Base-by-base conservation (phyloP, 2,888 invertebrate genomes). In the Nineta flava region DNA sequence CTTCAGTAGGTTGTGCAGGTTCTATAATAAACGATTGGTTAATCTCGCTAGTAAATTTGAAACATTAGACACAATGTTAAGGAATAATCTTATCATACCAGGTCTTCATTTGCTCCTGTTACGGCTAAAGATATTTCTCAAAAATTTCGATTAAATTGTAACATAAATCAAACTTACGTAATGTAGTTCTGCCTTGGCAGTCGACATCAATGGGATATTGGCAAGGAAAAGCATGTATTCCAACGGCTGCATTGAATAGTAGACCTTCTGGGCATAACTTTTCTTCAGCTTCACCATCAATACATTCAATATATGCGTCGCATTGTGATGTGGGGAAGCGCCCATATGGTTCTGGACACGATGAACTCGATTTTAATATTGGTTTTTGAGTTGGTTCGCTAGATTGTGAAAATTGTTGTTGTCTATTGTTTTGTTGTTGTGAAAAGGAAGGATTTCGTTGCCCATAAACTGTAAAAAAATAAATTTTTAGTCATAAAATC, bases 201-300 rank as follows among this genome's bases (percentile, higher is more conserved):
- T 81, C 71, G 6, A 87, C 82, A 56, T 90, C 88, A 53, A 81
- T 81, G 47, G 90, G 90, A 65, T 90, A 91, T 58, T 83, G 81
- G 61, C 91, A 91, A 2, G 87, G 87, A 61, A 81, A 87, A 15
- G 75, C 75, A 51, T 75, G 77, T 57, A 74, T 71, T 17, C 77
- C 76, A 2, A 74, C 69, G 46, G 82, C 77, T 5, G 83, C 77
- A 61, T 88, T 86, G 68, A 81, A 90, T 1, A 83, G 72, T 16
- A 90, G 71, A 38, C 90, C 90, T 59, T 91, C 90, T 0, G 87
- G 83, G 55, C 91, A 91, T 3, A 79, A 64, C 59, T 84, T 83
- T 61, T 86, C 81, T 61, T 82, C 79, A 0, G 79, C 70, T 4
- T 81, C 76, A 15, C 88, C 88, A 56, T 90, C 79, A 63, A 75